Evolutionary conservation across 2,113 vertebrate genomes (phyloP), one percentile per base, ranked within the genome.

Genomic region (Bambusicola thoracicus): DNA sequence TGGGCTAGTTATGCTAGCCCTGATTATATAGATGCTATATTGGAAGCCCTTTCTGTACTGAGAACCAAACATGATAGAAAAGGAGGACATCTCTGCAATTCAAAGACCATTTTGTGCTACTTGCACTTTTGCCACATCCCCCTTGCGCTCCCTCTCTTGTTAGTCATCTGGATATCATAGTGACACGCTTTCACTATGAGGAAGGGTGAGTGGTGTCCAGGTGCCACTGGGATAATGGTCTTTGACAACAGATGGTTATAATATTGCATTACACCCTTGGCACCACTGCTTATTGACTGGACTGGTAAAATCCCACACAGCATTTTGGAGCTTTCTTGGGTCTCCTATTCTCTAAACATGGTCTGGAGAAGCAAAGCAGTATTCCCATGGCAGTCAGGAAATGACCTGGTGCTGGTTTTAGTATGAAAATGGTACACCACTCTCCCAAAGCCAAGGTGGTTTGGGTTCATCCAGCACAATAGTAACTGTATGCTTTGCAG

Each of bases 181-280:
- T 79, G 94, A 92, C 73, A 73, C 0, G 0, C 77, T 90, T 74
- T 72, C 91, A 43, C 17, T 40, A 92, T 9, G 29, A 76, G 56
- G 76, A 55, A 92, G 76, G n/a, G 48, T 4, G 36, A 89, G 83
- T 13, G 53, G 84, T 49, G 53, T 19, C 84, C 92, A 95, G 84
- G 84, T 90, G 87, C 84, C 86, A 66, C 74, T 63, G 89, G 86
- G 90, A 94, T 81, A 93, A 87, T 0, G 18, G 80, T 41, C 74
- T 92, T 81, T 21, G 70, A 77, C 87, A 89, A 18, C 96, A 96
- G 94, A 94, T 89, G 89, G 84, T 87, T 89, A 16, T 84, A 84
- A 73, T 80, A 93, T 73, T 43, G 48, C 86, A 87, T 94, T 94
- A 93, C 58, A 89, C 81, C 74, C 81, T 89, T 96, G 92, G 92